Percentiles rank a stretch among this genome's conserved stretches.
Evolutionary conservation across 2,888 invertebrate genomes (phyloP).

Genomic region (Ctenicera cuprea): DNA sequence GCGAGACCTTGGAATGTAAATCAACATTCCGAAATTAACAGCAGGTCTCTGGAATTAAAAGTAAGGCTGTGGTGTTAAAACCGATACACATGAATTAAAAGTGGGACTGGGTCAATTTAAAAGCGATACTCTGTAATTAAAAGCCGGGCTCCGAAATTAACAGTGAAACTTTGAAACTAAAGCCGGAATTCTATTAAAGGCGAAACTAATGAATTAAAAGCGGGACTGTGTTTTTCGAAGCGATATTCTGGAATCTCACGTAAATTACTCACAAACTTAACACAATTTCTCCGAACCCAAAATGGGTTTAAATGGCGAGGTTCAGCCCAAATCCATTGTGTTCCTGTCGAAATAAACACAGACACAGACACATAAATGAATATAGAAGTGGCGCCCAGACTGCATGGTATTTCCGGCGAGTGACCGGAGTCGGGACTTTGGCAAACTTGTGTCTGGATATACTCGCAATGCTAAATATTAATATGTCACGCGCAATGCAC

Average conservation of each 20-base stretch:
- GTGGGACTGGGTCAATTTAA: too few species aligned
- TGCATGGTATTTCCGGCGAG: conserved; percentile 52
- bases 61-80: too few species aligned
- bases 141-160: too few species aligned
- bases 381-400: conserved; percentile 53
- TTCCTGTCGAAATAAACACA: conserved; percentile 16
- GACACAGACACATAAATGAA: conserved; percentile 36
- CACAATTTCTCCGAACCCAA: background rate
- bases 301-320: conserved; percentile 3
- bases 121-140: too few species aligned
- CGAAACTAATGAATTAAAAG: too few species aligned
- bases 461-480: conserved; percentile 39
- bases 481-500: conserved; percentile 36
- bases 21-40: too few species aligned
- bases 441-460: conserved; percentile 25
- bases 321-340: conserved; percentile 12
- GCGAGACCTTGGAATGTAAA: too few species aligned
- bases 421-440: conserved; percentile 37
- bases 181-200: too few species aligned
- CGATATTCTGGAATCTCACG: background rate
- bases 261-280: background rate
- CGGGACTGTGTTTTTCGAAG: too few species aligned
- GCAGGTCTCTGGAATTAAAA: too few species aligned
- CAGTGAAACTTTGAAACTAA: too few species aligned
- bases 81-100: too few species aligned